Conservation (phyloP, 2,888 invertebrate genomes). For the Drosophila recens region DNA sequence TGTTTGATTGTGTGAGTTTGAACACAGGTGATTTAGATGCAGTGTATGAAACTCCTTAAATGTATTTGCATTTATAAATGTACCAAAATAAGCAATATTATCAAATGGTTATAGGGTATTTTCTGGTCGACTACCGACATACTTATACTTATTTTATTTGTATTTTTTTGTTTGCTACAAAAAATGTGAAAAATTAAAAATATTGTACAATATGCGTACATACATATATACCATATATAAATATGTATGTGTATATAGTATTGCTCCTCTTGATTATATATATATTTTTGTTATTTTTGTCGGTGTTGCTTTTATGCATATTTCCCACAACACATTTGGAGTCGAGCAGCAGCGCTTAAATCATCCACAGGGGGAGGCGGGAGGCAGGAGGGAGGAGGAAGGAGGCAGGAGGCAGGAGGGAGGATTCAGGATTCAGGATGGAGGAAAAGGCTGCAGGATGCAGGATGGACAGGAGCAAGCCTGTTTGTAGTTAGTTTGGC, state of each 20-base stretch:
- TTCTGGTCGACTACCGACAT: neutral
- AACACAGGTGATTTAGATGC: no score
- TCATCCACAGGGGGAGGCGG: constrained; percentile 57
- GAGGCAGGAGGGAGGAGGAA: no score
- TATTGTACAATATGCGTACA: constrained; percentile 58
- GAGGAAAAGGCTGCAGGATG: neutral
- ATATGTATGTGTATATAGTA: neutral
- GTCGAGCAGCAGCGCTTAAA: constrained; percentile 73
- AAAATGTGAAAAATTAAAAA: constrained; percentile 79
- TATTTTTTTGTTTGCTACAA: constrained; percentile 44
- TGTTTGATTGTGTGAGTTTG: no score
- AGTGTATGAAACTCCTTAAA: no score
- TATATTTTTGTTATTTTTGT: constrained; percentile 33
- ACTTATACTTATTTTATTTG: no score
- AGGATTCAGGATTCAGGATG: neutral
- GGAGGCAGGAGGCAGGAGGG: constrained; percentile 11
- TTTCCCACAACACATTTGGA: constrained; percentile 80
- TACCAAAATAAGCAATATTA: neutral
- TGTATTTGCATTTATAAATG: no score
- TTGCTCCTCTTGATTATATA: constrained; percentile 2
- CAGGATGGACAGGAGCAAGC: constrained; percentile 39
- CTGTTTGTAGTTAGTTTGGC: constrained; percentile 71
- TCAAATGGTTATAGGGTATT: constrained; percentile 11
- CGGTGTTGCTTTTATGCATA: constrained; percentile 75
- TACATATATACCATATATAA: constrained; percentile 1